Percentiles rank a stretch among this genome's conserved stretches.
phyloP scores from a whole-genome alignment of 2,113 vertebrate species.

The Halcyon senegalensis region DNA sequence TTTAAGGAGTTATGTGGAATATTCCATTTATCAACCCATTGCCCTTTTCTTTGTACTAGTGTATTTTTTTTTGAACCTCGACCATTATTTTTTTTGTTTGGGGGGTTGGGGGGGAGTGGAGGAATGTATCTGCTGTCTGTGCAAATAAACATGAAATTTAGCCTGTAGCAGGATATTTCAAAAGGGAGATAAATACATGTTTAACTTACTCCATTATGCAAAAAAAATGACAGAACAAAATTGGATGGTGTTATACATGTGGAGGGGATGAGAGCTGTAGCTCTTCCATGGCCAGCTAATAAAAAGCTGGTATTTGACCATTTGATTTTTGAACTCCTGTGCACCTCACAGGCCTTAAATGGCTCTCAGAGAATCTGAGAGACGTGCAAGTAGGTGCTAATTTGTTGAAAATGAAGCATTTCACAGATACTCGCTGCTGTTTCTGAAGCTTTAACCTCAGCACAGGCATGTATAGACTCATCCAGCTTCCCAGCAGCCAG shows the following conservation, averaged over 20 bases:
- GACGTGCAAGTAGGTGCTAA: background rate
- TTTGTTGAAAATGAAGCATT: background rate
- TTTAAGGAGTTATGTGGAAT: background rate
- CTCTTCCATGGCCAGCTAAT: background rate
- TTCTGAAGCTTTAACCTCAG: background rate
- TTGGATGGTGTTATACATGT: background rate
- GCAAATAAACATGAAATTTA: slow-evolving; percentile 22
- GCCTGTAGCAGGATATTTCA: slow-evolving; percentile 15
- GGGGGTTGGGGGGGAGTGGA: background rate
- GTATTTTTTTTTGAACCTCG: slow-evolving; percentile 29
- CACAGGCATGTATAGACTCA: background rate
- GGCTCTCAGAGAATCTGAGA: background rate
- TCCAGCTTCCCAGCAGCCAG: fast-evolving
- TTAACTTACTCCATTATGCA: background rate
- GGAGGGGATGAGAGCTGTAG: background rate
- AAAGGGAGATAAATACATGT: background rate
- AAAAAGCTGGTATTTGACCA: background rate
- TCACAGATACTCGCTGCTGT: background rate
- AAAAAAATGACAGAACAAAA: slow-evolving; percentile 9
- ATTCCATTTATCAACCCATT: slow-evolving; percentile 22
- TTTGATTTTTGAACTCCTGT: background rate
- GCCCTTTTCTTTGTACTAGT: slow-evolving; percentile 9
- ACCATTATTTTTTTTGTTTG: background rate
- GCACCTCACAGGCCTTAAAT: background rate
- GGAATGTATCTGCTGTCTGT: slow-evolving; percentile 1